A percentile compares a stretch with the other conserved stretches of the same genome.
phyloP scores from a whole-genome alignment of 2,113 vertebrate species.

The Orcinus orca region DNA sequence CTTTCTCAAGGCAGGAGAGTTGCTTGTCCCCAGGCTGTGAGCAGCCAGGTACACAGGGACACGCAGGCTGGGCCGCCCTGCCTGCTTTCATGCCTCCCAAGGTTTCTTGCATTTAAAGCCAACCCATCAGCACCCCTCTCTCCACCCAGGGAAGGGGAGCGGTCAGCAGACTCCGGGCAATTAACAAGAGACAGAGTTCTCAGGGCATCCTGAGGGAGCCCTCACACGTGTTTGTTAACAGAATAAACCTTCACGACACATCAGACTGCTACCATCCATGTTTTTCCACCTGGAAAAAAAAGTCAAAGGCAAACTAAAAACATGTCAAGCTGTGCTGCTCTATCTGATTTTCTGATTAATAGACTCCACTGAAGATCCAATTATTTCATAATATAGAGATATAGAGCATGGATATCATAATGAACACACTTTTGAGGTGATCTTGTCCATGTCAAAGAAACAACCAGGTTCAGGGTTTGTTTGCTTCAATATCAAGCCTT shows the following conservation, averaged over 20 bases:
- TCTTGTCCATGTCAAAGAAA: neutral
- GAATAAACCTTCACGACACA: neutral
- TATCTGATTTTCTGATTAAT: neutral
- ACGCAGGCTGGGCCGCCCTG: slow-evolving; percentile 55
- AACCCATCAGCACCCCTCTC: neutral
- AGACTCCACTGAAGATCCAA: neutral
- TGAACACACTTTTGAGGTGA: neutral
- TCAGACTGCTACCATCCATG: neutral
- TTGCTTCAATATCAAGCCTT: neutral
- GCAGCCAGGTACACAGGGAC: slow-evolving; percentile 56
- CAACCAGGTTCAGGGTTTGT: neutral
- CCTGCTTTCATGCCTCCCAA: slow-evolving; percentile 50
- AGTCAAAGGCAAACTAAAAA: neutral
- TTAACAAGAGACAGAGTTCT: neutral
- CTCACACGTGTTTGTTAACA: neutral
- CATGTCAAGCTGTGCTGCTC: neutral
- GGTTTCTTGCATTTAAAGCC: slow-evolving; percentile 53
- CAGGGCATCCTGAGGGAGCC: neutral
- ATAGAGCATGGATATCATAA: accelerated
- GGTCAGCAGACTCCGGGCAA: neutral
- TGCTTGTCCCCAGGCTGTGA: slow-evolving; percentile 66
- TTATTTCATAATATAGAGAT: neutral
- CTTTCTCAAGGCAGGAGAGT: slow-evolving; percentile 69
- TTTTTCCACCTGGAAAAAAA: neutral
- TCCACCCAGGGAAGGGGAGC: neutral